Evolutionary conservation across 2,797 vertebrate species (phyloP).

Genomic region (Gambusia yucatana): DNA sequence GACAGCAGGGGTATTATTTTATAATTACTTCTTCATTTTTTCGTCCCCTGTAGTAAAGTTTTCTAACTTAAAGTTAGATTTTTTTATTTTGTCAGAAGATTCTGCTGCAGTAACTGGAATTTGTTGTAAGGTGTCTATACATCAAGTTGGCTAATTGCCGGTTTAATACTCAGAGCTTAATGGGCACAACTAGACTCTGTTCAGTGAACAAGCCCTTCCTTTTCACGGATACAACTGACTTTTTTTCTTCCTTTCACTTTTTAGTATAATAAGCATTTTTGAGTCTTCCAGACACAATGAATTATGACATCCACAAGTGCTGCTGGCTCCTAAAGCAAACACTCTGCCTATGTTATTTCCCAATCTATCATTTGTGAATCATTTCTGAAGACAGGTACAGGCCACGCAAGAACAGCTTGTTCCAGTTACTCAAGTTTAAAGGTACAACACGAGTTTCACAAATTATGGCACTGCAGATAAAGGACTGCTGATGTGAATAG

Average conservation of each 20-base stretch:
- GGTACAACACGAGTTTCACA: background rate
- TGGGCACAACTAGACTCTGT: background rate
- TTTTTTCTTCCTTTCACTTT: background rate
- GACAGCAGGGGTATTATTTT: background rate
- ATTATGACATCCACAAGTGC: constrained; percentile 10
- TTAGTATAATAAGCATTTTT: background rate
- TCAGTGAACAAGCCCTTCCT: background rate
- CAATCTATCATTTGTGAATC: constrained; percentile 17
- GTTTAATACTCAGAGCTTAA: background rate
- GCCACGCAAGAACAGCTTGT: background rate
- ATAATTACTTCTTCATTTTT: background rate
- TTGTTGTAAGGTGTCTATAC: background rate
- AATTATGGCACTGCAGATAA: constrained; percentile 3
- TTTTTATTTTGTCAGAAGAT: background rate
- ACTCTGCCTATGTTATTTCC: constrained; percentile 11
- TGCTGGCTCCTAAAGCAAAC: constrained; percentile 3
- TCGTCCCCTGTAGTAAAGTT: background rate
- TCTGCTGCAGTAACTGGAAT: background rate
- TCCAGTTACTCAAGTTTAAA: background rate
- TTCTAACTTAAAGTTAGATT: background rate
- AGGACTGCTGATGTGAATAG: background rate
- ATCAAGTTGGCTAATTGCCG: background rate
- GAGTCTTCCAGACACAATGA: background rate
- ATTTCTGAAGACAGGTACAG: constrained; percentile 12
- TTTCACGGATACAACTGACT: background rate